A percentile compares a stretch with the other conserved stretches of the same genome.
Conservation (phyloP, 2,888 invertebrate genomes). For the Psococerastis gibbosa region DNA sequence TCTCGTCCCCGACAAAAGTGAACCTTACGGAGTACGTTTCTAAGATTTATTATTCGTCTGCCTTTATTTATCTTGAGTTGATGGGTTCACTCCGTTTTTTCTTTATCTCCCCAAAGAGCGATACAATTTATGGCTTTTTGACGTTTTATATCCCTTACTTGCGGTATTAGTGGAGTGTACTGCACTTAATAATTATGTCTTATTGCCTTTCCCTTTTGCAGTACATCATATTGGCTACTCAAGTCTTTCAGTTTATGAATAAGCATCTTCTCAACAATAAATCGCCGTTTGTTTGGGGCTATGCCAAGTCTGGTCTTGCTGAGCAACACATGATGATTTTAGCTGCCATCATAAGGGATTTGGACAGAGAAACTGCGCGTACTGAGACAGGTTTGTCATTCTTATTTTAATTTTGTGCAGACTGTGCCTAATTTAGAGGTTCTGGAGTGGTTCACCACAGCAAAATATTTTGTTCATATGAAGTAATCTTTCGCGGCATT, state of each 20-base stretch:
- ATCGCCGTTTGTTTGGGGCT: slow-evolving; percentile 43
- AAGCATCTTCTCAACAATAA: slow-evolving; percentile 55
- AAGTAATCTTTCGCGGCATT: neutral
- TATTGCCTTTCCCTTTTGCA: too few relatives aligned
- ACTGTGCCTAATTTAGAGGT: too few relatives aligned
- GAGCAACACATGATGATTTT: slow-evolving; percentile 80
- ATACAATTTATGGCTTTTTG: slow-evolving; percentile 1
- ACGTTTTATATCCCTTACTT: too few relatives aligned
- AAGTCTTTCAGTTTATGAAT: slow-evolving; percentile 71
- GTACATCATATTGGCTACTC: slow-evolving; percentile 73
- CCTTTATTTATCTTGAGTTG: too few relatives aligned
- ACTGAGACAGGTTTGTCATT: slow-evolving; percentile 43
- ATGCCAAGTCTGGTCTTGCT: slow-evolving; percentile 50
- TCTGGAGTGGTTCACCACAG: too few relatives aligned
- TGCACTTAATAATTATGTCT: slow-evolving; percentile 13
- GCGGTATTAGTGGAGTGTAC: too few relatives aligned
- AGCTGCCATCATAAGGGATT: slow-evolving; percentile 72
- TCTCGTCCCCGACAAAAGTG: slow-evolving; percentile 56
- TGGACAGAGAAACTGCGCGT: slow-evolving; percentile 74
- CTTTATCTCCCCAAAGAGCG: too few relatives aligned
- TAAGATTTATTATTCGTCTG: too few relatives aligned
- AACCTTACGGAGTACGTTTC: slow-evolving; percentile 44
- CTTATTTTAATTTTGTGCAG: too few relatives aligned
- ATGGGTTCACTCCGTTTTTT: neutral
- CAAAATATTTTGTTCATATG: slow-evolving; percentile 9